A percentile compares a stretch with the other conserved stretches of the same genome.
Evolutionary conservation across 2,888 invertebrate genomes (phyloP).

Genomic region (Camptogramma bilineatum): DNA sequence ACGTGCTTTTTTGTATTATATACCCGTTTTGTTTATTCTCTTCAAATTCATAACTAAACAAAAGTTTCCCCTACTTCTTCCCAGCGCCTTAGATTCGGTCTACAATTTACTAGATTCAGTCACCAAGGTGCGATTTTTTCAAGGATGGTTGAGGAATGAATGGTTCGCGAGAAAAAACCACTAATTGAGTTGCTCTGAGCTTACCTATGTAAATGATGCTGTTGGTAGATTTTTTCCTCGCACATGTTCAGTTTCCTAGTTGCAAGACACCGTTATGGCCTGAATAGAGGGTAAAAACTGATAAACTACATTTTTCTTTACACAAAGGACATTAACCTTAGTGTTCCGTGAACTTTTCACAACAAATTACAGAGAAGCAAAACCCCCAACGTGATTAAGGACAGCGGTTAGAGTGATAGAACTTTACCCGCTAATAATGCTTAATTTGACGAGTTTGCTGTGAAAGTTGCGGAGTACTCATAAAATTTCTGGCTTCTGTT

Average conservation of each 20-base stretch:
- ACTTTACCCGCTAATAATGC: conserved; percentile 50
- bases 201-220: too few species aligned
- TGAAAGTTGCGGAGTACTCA: conserved; percentile 50
- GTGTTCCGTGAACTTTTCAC: conserved; percentile 28
- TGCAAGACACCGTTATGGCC: neutral
- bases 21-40: too few species aligned
- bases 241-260: neutral
- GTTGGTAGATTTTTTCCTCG: neutral
- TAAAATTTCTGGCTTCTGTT: conserved; percentile 26
- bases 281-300: neutral
- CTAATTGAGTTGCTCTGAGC: too few species aligned
- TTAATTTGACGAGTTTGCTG: conserved; percentile 61
- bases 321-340: conserved; percentile 29
- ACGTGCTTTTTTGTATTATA: too few species aligned
- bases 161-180: too few species aligned
- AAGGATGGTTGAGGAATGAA: too few species aligned
- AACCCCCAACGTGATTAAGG: conserved; percentile 50
- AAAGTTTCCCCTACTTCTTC: too few species aligned
- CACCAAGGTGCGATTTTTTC: too few species aligned
- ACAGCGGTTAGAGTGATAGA: conserved; percentile 46
- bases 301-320: conserved; percentile 17
- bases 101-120: too few species aligned
- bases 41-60: too few species aligned
- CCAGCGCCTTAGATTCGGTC: too few species aligned
- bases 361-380: conserved; percentile 35